A percentile compares a stretch with the other conserved stretches of the same genome.
Evolutionary conservation across 2,113 vertebrate genomes (phyloP).

Genomic region (Scomber japonicus): DNA sequence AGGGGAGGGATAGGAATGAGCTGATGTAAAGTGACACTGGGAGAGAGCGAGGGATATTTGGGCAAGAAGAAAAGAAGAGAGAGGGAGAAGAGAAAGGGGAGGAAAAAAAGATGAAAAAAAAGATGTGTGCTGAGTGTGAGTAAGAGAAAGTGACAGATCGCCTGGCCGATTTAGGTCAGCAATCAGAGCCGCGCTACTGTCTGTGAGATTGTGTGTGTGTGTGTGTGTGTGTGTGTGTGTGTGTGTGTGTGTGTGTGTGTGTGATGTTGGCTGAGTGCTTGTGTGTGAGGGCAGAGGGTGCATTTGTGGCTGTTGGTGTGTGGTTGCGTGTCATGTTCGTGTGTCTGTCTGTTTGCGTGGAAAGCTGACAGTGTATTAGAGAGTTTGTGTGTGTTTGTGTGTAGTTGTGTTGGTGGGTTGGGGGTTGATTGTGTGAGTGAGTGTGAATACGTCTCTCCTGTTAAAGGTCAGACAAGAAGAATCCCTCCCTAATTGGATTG

Average conservation of each 20-base stretch:
- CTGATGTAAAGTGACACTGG: slow-evolving; percentile 66
- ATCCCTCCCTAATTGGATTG: slow-evolving; percentile 83
- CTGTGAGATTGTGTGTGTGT: slow-evolving; percentile 67
- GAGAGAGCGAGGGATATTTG: slow-evolving; percentile 30
- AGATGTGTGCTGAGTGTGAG: slow-evolving; percentile 80
- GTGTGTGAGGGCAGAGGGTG: slow-evolving; percentile 11
- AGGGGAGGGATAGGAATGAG: slow-evolving; percentile 34
- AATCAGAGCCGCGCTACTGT: slow-evolving; percentile 78
- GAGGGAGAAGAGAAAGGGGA: slow-evolving; percentile 14
- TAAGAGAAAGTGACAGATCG: slow-evolving; percentile 85
- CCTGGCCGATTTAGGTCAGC: slow-evolving; percentile 84
- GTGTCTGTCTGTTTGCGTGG: slow-evolving; percentile 8
- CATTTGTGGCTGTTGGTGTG: slow-evolving; percentile 33
- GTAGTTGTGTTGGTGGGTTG: slow-evolving; percentile 1
- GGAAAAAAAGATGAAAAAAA: slow-evolving; percentile 39
- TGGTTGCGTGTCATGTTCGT: slow-evolving; percentile 24
- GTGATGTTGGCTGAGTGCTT: slow-evolving; percentile 17
- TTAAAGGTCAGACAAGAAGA: slow-evolving; percentile 83
- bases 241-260: slow-evolving; percentile 52
- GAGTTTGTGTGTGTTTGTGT: slow-evolving; percentile 12
- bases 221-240: slow-evolving; percentile 43
- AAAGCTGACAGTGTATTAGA: background rate
- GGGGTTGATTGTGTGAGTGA: slow-evolving; percentile 63
- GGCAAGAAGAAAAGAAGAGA: slow-evolving; percentile 14
- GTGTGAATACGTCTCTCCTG: slow-evolving; percentile 66